Conservation (phyloP, 37 sponge, comb jelly and placozoan genomes). For the Theonella swinhoei region DNA sequence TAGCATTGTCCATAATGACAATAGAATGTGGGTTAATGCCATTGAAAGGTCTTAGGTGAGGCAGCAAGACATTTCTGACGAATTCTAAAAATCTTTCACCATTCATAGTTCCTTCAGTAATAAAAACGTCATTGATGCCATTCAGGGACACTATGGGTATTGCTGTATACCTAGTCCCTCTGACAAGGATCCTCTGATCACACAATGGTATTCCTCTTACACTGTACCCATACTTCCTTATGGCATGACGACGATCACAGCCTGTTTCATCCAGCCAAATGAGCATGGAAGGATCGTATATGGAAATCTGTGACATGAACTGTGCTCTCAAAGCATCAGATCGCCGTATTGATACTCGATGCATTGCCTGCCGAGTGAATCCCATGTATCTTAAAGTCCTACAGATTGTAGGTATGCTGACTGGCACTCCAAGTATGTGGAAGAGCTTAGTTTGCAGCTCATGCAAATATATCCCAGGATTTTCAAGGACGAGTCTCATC, state of each 20-base stretch:
- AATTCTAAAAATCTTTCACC: constrained; percentile 18
- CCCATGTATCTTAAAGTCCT: constrained; percentile 13
- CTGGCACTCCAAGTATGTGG: background rate
- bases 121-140: constrained; percentile 18
- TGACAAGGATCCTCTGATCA: constrained; percentile 1
- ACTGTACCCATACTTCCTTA: constrained; percentile 21
- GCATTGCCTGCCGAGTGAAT: constrained; percentile 3
- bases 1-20: constrained; percentile 18
- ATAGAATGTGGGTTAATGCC: constrained; percentile 12
- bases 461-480: constrained; percentile 40
- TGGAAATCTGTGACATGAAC: constrained; percentile 12
- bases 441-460: constrained; percentile 11
- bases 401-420: constrained; percentile 13
- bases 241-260: background rate
- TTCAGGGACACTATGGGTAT: constrained; percentile 3
- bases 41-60: constrained; percentile 24
- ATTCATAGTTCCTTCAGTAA: constrained; percentile 27
- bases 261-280: constrained; percentile 38
- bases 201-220: constrained; percentile 18
- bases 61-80: constrained; percentile 10
- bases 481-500: constrained; percentile 5
- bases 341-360: background rate
- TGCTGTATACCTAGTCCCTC: constrained; percentile 15
- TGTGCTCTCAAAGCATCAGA: constrained; percentile 1
- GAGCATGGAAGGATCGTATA: background rate